Evolutionary conservation across 2,888 invertebrate genomes (phyloP).

Genomic region (Drosophila nigricruria): DNA sequence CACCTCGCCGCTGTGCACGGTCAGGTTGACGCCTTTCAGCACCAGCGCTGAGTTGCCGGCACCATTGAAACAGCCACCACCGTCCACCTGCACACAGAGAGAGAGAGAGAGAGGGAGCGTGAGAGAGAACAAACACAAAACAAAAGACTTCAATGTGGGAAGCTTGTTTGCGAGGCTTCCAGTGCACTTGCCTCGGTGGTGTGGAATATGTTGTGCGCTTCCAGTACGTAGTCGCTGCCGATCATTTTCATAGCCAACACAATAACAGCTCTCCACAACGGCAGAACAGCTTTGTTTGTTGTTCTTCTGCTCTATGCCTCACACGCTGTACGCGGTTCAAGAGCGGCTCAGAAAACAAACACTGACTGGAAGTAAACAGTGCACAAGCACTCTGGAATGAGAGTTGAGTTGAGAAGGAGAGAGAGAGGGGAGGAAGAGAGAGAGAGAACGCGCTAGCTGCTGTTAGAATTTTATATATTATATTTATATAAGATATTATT

Average conservation of each 20-base stretch:
- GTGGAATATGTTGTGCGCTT: constrained; percentile 94
- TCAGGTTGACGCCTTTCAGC: constrained; percentile 95
- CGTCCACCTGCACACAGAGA: constrained; percentile 89
- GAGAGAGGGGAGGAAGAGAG: constrained; percentile 6
- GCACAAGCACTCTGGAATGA: constrained; percentile 18
- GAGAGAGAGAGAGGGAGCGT: constrained; percentile 25
- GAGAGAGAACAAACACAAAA: constrained; percentile 19
- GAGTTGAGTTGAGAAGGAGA: constrained; percentile 7
- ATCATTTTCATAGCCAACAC: constrained; percentile 87
- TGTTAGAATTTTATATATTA: neutral
- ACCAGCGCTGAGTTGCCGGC: constrained; percentile 94
- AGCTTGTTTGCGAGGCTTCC: constrained; percentile 16
- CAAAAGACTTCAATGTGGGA: constrained; percentile 49
- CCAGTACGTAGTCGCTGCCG: constrained; percentile 93
- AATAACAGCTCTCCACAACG: constrained; percentile 15
- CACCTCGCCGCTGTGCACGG: constrained; percentile 96
- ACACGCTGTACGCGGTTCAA: constrained; percentile 57
- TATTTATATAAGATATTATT: no score
- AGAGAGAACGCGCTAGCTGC: neutral
- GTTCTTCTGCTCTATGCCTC: constrained; percentile 52
- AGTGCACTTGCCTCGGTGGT: constrained; percentile 90
- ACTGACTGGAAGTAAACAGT: constrained; percentile 45
- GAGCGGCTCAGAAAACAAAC: constrained; percentile 60
- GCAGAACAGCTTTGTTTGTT: constrained; percentile 53
- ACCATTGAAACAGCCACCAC: constrained; percentile 91